A percentile compares a stretch with the other conserved stretches of the same genome.
Evolutionary conservation across 2,888 invertebrate genomes (phyloP).

Genomic region (Scrobipalpa costella): DNA sequence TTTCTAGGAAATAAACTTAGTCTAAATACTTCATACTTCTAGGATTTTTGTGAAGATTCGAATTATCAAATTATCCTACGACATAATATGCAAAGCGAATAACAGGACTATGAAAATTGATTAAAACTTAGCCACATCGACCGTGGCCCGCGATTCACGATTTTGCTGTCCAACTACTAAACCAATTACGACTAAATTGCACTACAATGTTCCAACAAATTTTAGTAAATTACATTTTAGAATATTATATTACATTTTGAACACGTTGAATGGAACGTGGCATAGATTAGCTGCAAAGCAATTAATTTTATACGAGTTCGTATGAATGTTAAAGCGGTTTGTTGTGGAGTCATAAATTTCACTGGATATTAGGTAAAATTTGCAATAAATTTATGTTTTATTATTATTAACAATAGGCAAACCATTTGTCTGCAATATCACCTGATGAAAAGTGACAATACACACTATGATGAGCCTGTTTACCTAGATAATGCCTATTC

Average conservation of each 20-base stretch:
- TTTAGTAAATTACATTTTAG: constrained; percentile 25
- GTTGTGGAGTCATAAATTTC: background rate
- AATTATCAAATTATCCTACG: no score
- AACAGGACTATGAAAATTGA: constrained; percentile 10
- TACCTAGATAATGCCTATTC: no score
- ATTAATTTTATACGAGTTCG: background rate
- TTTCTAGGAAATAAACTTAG: no score
- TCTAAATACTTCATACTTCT: no score
- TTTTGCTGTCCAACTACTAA: constrained; percentile 21
- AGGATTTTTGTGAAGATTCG: no score
- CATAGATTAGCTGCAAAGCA: background rate
- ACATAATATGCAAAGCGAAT: constrained; percentile 7
- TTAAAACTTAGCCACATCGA: constrained; percentile 16
- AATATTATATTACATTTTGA: constrained; percentile 20
- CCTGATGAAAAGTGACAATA: no score
- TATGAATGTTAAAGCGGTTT: background rate
- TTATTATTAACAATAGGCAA: background rate
- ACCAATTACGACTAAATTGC: constrained; percentile 25
- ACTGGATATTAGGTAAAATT: background rate
- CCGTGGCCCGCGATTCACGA: constrained; percentile 23
- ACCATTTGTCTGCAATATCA: no score
- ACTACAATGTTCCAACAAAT: constrained; percentile 17
- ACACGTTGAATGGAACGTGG: background rate
- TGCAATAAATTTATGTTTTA: background rate
- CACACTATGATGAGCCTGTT: no score